Conservation (phyloP, 2,797 vertebrate genomes). For the Ctenosaura bakeri region DNA sequence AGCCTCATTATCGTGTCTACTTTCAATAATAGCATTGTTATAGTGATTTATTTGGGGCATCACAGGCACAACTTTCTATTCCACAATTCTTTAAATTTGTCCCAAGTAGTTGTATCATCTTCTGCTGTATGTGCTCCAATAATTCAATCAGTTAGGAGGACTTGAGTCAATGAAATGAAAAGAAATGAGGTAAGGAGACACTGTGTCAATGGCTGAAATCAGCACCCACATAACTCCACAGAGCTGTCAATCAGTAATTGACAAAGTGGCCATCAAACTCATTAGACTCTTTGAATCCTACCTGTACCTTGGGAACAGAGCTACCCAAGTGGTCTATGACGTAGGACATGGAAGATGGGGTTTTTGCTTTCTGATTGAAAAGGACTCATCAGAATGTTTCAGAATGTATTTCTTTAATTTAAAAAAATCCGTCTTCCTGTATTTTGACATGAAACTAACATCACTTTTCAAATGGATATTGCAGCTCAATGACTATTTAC, state of each 20-base stretch:
- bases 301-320: neutral
- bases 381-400: slow-evolving; percentile 6
- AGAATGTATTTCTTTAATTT: slow-evolving; percentile 23
- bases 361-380: slow-evolving; percentile 22
- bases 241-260: neutral
- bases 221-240: neutral
- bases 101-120: neutral
- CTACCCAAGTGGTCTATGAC: neutral
- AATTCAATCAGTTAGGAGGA: neutral
- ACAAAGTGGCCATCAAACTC: neutral
- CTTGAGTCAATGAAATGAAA: neutral
- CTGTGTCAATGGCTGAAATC: neutral
- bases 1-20: neutral
- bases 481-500: slow-evolving; percentile 33
- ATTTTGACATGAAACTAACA: slow-evolving; percentile 40
- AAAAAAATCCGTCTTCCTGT: slow-evolving; percentile 39
- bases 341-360: neutral
- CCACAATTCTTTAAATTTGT: neutral
- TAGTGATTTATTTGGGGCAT: neutral
- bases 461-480: slow-evolving; percentile 23
- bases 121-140: neutral
- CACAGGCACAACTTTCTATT: neutral
- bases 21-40: neutral
- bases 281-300: neutral
- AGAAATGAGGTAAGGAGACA: neutral